Base-by-base conservation (phyloP, 2,888 invertebrate genomes). In the Lacanobia wlatinum region DNA sequence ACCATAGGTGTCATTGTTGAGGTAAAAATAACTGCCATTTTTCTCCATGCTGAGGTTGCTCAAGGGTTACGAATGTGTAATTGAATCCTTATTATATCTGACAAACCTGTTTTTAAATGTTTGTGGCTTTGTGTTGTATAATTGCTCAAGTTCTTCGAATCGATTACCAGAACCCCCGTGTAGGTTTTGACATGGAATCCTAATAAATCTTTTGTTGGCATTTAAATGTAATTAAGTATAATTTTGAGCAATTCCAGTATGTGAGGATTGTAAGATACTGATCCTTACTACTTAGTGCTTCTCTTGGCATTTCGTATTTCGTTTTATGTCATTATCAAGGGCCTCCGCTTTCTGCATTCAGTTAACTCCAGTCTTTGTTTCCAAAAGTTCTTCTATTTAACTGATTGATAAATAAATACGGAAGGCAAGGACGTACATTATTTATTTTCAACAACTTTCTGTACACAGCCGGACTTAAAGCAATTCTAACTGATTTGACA, bases 111-210 rank as follows among this genome's bases (percentile, higher is more conserved):
- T 72, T 79, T n/a, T 55, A 52, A 72, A 65, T 65, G 53, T 65
- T 61, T 52, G 34, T 53, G 18, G 76, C 38, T 46, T 64, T n/a
- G 60, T n/a, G 28, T 53, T 71, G 67, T 40, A 48, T 61, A 69
- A 75, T 56, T 80, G 58, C 63, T 83, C 16, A 73, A 65, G 50
- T 84, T 80, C 62, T 38, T 46, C 69, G 65, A 84, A 84, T 84
- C 59, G 56, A 84, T 84, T 84, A 80, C 34, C 28, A 52, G 50
- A 80, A 18, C 53, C 50, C 59, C 46, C 52, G 55, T 69, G 75
- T 61, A 50, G 14, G 28, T 67, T 80, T 46, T 66, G 68, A 65
- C 48, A 70, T 80, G 66, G 63, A 64, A 62, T 59, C 28, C 16
- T 28, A 12, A 52, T 65, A 84, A 50, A 80, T 70, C 40, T 63